Percentiles rank a stretch among this genome's conserved stretches.
phyloP scores from a whole-genome alignment of 2,797 vertebrate species.

The Characodon lateralis region DNA sequence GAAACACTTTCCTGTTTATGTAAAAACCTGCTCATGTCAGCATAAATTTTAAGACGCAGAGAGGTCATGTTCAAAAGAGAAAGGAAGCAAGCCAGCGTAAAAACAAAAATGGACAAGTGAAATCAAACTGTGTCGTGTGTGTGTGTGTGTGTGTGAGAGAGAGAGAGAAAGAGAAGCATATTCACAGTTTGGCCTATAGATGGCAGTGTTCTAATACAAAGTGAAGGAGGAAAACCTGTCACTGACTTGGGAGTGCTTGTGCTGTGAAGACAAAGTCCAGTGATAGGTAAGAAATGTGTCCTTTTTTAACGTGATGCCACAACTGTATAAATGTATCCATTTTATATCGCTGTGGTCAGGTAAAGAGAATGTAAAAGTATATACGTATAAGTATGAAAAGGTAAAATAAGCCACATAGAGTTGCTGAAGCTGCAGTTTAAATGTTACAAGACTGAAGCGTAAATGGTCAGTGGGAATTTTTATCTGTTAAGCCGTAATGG shows the following conservation, averaged over 20 bases:
- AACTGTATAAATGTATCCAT: not conserved
- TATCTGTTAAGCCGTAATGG: not conserved
- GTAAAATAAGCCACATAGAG: not conserved
- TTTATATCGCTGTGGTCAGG: not conserved
- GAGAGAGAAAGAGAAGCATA: constrained; percentile 9
- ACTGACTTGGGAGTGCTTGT: constrained; percentile 27
- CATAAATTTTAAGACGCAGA: not conserved
- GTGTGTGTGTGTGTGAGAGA: not conserved
- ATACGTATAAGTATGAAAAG: not conserved
- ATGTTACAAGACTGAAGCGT: not conserved
- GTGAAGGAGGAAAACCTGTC: constrained; percentile 42
- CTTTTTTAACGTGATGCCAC: constrained; percentile 1
- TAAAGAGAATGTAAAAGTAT: not conserved
- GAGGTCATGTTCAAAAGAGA: not conserved
- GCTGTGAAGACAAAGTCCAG: constrained; percentile 42
- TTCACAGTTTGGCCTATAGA: constrained; percentile 74
- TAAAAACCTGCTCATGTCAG: not conserved
- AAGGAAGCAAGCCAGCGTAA: not conserved
- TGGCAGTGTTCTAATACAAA: constrained; percentile 82
- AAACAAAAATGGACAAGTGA: not conserved
- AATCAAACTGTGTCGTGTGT: not conserved
- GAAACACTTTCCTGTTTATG: constrained; percentile 6
- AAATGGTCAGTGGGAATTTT: not conserved
- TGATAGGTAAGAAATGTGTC: constrained; percentile 44
- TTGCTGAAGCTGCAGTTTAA: not conserved